Percentiles rank a stretch among this genome's conserved stretches.
phyloP scores from a whole-genome alignment of 2,113 vertebrate genomes.

The Xyliphius kryptos region DNA sequence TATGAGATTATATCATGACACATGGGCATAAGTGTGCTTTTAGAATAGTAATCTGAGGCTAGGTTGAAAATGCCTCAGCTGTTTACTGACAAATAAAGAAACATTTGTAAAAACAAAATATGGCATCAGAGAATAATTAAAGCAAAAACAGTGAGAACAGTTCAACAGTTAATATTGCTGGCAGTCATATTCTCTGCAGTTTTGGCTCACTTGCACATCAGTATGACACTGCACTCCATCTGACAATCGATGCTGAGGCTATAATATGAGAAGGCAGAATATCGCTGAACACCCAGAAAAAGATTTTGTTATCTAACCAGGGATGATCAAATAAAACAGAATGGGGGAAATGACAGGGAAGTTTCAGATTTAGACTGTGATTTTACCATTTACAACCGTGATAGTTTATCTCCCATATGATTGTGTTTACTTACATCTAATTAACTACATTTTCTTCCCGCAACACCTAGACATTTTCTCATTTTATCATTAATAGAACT shows the following conservation, averaged over 20 bases:
- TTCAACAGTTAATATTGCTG: slow-evolving; percentile 43
- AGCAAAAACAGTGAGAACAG: too few relatives aligned
- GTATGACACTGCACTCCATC: background rate
- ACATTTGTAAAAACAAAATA: too few relatives aligned
- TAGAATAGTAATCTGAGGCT: slow-evolving; percentile 22
- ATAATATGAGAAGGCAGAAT: background rate
- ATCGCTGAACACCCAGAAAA: background rate
- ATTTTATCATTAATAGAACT: too few relatives aligned
- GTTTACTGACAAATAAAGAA: too few relatives aligned
- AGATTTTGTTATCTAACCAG: background rate
- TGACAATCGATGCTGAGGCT: background rate
- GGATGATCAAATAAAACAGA: background rate
- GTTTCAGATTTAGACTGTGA: too few relatives aligned
- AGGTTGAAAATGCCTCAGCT: slow-evolving; percentile 12
- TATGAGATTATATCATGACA: slow-evolving; percentile 6
- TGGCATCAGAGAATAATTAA: too few relatives aligned
- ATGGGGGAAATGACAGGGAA: too few relatives aligned
- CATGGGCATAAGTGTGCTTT: slow-evolving; percentile 14
- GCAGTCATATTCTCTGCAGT: slow-evolving; percentile 18
- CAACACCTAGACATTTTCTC: too few relatives aligned
- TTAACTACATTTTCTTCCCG: background rate
- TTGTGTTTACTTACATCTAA: slow-evolving; percentile 40
- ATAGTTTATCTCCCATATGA: slow-evolving; percentile 1
- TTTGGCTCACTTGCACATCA: background rate
- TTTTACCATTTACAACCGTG: background rate